Evolutionary conservation across 2,888 invertebrate genomes (phyloP).

Genomic region (Sarcophaga carnaria): DNA sequence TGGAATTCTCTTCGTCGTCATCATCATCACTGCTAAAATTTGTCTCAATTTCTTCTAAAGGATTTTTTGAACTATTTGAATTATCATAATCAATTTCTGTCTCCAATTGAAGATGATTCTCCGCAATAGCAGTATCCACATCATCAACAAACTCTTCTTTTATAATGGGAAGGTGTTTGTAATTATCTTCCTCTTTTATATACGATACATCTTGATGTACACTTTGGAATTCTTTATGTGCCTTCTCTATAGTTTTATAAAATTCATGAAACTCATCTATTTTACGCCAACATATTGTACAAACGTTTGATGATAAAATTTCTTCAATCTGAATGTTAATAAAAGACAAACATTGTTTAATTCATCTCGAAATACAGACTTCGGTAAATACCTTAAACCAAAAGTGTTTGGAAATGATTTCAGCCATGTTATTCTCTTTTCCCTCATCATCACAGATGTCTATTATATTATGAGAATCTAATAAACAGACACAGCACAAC

Average conservation of each 20-base stretch:
- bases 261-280: slow-evolving; percentile 78
- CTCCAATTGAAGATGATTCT: slow-evolving; percentile 46
- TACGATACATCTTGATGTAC: neutral
- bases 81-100: slow-evolving; percentile 38
- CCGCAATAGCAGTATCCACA: slow-evolving; percentile 14
- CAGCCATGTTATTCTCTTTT: slow-evolving; percentile 74
- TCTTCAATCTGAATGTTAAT: slow-evolving; percentile 76
- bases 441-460: slow-evolving; percentile 76
- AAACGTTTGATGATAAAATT: slow-evolving; percentile 77
- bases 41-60: slow-evolving; percentile 40
- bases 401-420: slow-evolving; percentile 78
- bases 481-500: slow-evolving; percentile 78
- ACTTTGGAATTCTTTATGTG: slow-evolving; percentile 71
- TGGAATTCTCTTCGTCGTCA: neutral
- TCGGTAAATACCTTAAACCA: slow-evolving; percentile 78
- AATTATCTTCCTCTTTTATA: slow-evolving; percentile 50
- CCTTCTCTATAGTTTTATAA: slow-evolving; percentile 77
- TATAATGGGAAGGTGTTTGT: slow-evolving; percentile 6
- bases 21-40: neutral
- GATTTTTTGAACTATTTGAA: slow-evolving; percentile 40
- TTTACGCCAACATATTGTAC: slow-evolving; percentile 78
- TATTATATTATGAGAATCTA: slow-evolving; percentile 75
- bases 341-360: neutral
- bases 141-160: slow-evolving; percentile 53
- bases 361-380: neutral